These are phyloP conservation scores for Crocodylus rhombifer DNA, from an alignment of 2,797 vertebrate species.

Conservation along the genomic window DNA sequence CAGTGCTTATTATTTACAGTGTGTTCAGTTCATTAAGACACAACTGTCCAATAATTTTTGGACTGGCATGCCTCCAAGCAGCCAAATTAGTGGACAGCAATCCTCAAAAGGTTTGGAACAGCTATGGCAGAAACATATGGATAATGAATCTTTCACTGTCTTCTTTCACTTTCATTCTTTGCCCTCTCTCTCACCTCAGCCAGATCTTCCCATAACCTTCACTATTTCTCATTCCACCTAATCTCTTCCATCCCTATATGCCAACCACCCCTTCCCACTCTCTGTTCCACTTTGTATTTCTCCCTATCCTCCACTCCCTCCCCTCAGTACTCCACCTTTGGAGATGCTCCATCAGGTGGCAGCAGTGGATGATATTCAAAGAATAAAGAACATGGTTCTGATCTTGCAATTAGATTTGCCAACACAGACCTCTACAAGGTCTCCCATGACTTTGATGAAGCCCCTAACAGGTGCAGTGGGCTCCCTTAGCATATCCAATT, in stretches of 20 bases:
- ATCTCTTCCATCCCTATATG: neutral
- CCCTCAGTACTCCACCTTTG: neutral
- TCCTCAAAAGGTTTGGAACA: neutral
- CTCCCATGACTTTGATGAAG: neutral
- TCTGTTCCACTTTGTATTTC: neutral
- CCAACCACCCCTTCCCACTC: neutral
- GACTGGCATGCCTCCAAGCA: conserved; percentile 1
- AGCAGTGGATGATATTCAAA: neutral
- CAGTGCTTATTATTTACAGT: neutral
- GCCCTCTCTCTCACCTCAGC: neutral
- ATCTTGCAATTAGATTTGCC: neutral
- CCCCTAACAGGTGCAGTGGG: neutral
- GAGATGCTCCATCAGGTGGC: neutral
- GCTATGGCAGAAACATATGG: neutral
- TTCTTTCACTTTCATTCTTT: neutral
- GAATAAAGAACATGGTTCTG: neutral
- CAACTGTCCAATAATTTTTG: conserved; percentile 14
- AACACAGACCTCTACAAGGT: neutral
- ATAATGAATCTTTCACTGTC: neutral
- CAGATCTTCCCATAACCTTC: neutral
- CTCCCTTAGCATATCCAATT: neutral
- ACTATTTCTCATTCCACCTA: neutral
- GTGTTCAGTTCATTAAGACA: neutral
- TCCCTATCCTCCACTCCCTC: neutral
- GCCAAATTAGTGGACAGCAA: neutral